These are phyloP conservation scores for Xiphophorus hellerii DNA, from an alignment of 2,113 vertebrate species.

Conservation along the genomic window DNA sequence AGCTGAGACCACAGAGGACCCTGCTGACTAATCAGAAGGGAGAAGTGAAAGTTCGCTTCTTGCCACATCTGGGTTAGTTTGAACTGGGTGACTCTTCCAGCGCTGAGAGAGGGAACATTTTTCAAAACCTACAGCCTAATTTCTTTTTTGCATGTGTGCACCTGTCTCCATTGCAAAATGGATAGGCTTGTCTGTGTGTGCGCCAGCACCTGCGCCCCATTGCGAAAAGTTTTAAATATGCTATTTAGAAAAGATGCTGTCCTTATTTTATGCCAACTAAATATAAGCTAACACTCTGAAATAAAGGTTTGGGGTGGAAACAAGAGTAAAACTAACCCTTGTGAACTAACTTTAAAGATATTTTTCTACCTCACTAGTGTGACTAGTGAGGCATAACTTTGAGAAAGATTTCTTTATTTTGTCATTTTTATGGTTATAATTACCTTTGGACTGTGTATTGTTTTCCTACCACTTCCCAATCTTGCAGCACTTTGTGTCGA, in stretches of 20 bases:
- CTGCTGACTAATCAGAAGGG: slow-evolving; percentile 75
- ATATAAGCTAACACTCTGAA: neutral
- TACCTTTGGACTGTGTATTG: neutral
- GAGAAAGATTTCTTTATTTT: neutral
- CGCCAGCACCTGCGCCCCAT: slow-evolving; percentile 35
- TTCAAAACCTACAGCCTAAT: slow-evolving; percentile 53
- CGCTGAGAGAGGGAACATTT: slow-evolving; percentile 57
- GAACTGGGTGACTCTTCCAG: slow-evolving; percentile 57
- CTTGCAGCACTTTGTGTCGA: neutral
- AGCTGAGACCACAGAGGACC: slow-evolving; percentile 56
- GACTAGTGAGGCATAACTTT: neutral
- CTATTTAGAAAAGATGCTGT: slow-evolving; percentile 28
- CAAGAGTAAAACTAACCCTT: neutral
- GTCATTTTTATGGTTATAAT: neutral
- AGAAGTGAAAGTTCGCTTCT: slow-evolving; percentile 73
- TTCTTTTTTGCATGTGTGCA: slow-evolving; percentile 44
- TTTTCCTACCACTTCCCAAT: neutral
- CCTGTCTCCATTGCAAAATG: slow-evolving; percentile 52
- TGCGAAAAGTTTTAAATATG: slow-evolving; percentile 23
- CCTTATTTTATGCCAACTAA: neutral
- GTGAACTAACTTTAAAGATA: neutral
- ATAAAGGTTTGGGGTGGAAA: neutral
- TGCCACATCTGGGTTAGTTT: slow-evolving; percentile 74
- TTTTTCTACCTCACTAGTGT: neutral
- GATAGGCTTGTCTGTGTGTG: slow-evolving; percentile 39